Evolutionary conservation across 2,797 vertebrate species (phyloP).

Genomic region (Linurgus olivaceus): DNA sequence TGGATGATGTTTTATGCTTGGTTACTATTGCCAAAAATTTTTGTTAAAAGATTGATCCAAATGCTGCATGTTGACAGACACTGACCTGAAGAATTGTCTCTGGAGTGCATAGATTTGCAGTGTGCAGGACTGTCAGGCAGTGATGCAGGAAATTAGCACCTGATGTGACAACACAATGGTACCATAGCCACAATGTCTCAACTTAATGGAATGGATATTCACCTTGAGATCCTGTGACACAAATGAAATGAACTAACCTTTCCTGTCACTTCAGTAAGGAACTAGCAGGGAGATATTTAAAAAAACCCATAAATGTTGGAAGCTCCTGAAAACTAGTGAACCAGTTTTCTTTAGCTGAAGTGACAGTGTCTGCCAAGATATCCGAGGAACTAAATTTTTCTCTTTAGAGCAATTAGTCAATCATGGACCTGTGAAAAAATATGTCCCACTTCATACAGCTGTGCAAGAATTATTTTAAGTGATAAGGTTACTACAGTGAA

Average conservation of each 20-base stretch:
- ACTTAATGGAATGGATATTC: neutral
- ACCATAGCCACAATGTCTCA: neutral
- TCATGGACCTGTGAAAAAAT: slow-evolving; percentile 14
- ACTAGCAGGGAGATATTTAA: neutral
- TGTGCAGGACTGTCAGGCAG: neutral
- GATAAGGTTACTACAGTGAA: slow-evolving; percentile 8
- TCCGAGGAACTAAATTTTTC: neutral
- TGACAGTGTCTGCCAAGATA: slow-evolving; percentile 35
- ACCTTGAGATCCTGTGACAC: neutral
- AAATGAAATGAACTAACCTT: neutral
- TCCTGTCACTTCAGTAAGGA: neutral
- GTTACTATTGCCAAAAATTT: neutral
- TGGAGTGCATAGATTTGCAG: neutral
- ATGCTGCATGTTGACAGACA: neutral
- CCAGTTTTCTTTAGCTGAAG: neutral
- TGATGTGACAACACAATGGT: neutral
- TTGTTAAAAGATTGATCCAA: neutral
- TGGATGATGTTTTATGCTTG: neutral
- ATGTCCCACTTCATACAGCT: neutral
- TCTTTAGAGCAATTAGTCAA: slow-evolving; percentile 35
- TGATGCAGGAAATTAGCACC: neutral
- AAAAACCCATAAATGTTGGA: neutral
- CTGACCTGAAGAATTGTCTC: neutral
- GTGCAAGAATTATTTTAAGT: neutral
- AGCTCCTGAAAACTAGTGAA: neutral